Conservation (phyloP, 1,140 invertebrate species). For the Temnothorax curvispinosus region DNA sequence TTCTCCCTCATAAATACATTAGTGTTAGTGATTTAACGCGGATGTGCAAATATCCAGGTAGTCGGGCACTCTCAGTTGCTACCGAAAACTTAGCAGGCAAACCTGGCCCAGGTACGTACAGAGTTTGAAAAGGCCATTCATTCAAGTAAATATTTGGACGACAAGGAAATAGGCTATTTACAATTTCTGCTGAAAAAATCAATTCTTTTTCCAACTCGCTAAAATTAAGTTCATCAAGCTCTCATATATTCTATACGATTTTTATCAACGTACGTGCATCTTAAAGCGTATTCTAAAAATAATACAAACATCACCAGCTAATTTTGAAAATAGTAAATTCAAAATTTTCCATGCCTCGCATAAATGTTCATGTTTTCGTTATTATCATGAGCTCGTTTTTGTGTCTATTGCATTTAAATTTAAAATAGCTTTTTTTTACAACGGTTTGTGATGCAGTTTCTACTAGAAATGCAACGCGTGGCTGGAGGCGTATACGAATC, state of each 20-base stretch:
- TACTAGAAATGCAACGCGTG: slow-evolving; percentile 15
- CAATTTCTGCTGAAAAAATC: neutral
- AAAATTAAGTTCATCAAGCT: slow-evolving; percentile 8
- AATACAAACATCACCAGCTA: neutral
- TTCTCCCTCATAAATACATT: slow-evolving; percentile 61
- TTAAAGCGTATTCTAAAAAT: neutral
- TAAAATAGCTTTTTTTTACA: slow-evolving; percentile 16
- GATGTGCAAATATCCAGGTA: slow-evolving; percentile 60
- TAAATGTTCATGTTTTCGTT: neutral
- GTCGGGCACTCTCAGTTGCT: slow-evolving; percentile 52
- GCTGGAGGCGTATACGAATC: neutral
- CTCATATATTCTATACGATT: neutral
- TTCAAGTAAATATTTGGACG: slow-evolving; percentile 58
- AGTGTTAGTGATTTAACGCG: slow-evolving; percentile 62
- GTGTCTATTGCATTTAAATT: slow-evolving; percentile 8
- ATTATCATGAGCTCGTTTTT: neutral
- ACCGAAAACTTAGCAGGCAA: slow-evolving; percentile 52
- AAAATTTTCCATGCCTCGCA: neutral
- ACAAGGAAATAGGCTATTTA: slow-evolving; percentile 31
- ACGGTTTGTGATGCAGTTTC: neutral
- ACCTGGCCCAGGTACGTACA: slow-evolving; percentile 27
- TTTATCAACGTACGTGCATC: neutral
- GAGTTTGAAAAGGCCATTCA: slow-evolving; percentile 55
- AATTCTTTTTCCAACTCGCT: neutral
- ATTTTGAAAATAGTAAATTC: neutral